phyloP scores from a whole-genome alignment of 2,888 invertebrate species.

The Drosophila cracens region DNA sequence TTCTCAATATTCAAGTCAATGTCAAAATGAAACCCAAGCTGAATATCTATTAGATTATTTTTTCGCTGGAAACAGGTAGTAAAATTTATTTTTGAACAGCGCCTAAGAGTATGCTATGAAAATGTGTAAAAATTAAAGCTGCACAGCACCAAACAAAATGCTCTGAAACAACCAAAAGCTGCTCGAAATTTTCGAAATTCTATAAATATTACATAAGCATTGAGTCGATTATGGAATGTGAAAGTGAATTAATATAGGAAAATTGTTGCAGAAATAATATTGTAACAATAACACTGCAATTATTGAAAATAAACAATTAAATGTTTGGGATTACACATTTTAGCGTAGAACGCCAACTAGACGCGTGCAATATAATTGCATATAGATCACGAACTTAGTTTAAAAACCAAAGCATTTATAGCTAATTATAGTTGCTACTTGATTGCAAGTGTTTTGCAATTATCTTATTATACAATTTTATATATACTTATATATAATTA shows the following conservation, averaged over 20 bases:
- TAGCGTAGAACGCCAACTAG: neutral
- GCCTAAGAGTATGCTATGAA: neutral
- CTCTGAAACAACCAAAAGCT: neutral
- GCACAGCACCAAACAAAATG: neutral
- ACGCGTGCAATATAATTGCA: neutral
- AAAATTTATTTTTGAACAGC: neutral
- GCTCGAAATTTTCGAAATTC: neutral
- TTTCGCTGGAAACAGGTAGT: neutral
- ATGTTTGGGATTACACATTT: neutral
- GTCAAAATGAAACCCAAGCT: neutral
- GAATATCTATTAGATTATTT: neutral
- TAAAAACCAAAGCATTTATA: neutral
- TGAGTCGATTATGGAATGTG: neutral
- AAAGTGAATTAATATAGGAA: neutral
- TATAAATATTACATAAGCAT: neutral
- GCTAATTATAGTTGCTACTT: neutral
- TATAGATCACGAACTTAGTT: neutral
- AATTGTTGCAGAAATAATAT: neutral
- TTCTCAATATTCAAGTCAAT: neutral
- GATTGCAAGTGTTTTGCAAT: neutral
- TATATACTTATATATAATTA: neutral
- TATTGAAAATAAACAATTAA: neutral
- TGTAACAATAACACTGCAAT: neutral
- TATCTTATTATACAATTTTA: no score
- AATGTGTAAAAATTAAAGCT: neutral